Evolutionary conservation across 2,797 vertebrate species (phyloP).

Genomic region (Sitta carolinensis): DNA sequence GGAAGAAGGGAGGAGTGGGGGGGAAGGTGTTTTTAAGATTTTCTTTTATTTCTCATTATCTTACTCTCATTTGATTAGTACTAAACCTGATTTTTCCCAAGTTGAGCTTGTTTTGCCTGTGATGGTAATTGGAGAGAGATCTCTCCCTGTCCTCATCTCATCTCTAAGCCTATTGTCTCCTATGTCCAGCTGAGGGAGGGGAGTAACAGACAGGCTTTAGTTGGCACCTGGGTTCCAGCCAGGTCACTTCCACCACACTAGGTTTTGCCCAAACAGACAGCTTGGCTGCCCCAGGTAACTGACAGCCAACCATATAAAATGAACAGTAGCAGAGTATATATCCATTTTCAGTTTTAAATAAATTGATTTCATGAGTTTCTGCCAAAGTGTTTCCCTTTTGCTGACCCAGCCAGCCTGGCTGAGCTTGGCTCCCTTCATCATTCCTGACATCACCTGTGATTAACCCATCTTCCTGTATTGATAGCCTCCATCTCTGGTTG

Average conservation of each 20-base stretch:
- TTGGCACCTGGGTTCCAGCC: not conserved
- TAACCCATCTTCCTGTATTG: not conserved
- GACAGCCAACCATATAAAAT: not conserved
- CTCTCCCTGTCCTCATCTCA: not conserved
- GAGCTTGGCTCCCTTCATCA: not conserved
- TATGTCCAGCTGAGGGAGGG: not conserved
- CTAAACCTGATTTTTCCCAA: not conserved
- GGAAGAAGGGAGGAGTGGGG: not conserved
- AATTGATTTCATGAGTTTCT: not conserved
- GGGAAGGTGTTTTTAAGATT: not conserved
- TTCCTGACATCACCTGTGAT: not conserved
- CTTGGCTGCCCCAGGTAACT: not conserved
- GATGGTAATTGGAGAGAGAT: not conserved
- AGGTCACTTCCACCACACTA: not conserved
- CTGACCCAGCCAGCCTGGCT: not conserved
- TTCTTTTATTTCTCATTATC: not conserved
- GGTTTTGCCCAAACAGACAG: not conserved
- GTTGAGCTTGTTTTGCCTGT: not conserved
- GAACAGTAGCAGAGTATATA: not conserved
- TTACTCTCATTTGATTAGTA: not conserved
- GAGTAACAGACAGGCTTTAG: not conserved
- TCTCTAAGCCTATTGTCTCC: not conserved
- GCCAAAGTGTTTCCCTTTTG: not conserved
- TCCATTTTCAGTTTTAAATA: slow-evolving; percentile 1
- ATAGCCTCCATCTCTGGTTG: not conserved